Percentiles rank a stretch among this genome's conserved stretches.
Evolutionary conservation across 1,140 invertebrate genomes (phyloP).

Genomic region (Lordiphosa mommai): DNA sequence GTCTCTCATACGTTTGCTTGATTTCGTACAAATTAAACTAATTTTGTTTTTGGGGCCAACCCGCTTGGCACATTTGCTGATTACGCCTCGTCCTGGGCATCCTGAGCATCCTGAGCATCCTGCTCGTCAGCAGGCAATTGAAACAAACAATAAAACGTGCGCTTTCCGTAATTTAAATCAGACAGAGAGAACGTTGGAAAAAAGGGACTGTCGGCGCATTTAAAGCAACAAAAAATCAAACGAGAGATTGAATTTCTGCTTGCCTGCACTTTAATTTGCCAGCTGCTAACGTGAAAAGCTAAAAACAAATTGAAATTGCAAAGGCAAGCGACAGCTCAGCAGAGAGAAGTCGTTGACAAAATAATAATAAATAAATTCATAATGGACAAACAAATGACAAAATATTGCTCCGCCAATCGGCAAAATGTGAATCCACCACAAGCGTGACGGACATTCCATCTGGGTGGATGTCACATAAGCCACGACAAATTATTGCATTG

Average conservation of each 20-base stretch:
- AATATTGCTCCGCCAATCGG: slow-evolving; percentile 70
- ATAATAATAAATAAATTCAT: slow-evolving; percentile 78
- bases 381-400: slow-evolving; percentile 71
- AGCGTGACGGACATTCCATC: slow-evolving; percentile 20
- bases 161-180: slow-evolving; percentile 73
- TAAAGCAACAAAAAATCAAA: slow-evolving; percentile 51
- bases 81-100: slow-evolving; percentile 54
- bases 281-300: slow-evolving; percentile 62
- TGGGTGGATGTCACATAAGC: slow-evolving; percentile 42
- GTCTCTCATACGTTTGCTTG: slow-evolving; percentile 58
- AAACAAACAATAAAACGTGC: slow-evolving; percentile 77
- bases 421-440: slow-evolving; percentile 67
- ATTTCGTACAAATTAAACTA: slow-evolving; percentile 76
- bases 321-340: slow-evolving; percentile 64
- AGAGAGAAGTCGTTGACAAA: slow-evolving; percentile 33
- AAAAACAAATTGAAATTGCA: slow-evolving; percentile 69
- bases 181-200: slow-evolving; percentile 21
- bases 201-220: slow-evolving; percentile 53
- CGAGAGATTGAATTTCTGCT: slow-evolving; percentile 77
- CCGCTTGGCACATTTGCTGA: slow-evolving; percentile 69
- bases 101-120: slow-evolving; percentile 34
- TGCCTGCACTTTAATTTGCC: slow-evolving; percentile 74
- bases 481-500: slow-evolving; percentile 73
- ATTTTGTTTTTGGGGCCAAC: slow-evolving; percentile 35
- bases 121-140: slow-evolving; percentile 69